Evolutionary conservation across 2,113 vertebrate species (phyloP).

Genomic region (Heteronetta atricapilla): DNA sequence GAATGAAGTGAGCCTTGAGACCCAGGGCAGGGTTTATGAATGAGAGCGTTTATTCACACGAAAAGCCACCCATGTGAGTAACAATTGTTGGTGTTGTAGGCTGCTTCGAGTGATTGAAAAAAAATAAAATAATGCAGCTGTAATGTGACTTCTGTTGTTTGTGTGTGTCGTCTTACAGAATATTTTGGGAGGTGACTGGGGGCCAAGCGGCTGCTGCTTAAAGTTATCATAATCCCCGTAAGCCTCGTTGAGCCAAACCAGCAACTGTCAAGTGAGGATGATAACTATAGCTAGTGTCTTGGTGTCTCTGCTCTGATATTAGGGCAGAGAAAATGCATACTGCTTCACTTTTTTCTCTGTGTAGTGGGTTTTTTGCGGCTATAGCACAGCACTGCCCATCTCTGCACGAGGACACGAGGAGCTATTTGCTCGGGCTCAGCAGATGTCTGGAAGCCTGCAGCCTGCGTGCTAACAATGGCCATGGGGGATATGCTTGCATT

Average conservation of each 20-base stretch:
- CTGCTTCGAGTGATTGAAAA: neutral
- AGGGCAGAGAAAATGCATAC: neutral
- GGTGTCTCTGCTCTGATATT: neutral
- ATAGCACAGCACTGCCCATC: neutral
- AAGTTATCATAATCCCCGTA: constrained; percentile 54
- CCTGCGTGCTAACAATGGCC: neutral
- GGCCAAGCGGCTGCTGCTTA: constrained; percentile 41
- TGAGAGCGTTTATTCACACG: neutral
- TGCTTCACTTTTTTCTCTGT: neutral
- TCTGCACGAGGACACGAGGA: neutral
- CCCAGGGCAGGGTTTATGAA: constrained; percentile 16
- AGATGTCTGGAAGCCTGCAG: neutral
- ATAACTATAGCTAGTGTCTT: constrained; percentile 44
- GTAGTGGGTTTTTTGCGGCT: neutral
- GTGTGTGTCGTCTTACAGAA: constrained; percentile 62
- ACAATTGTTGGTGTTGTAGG: constrained; percentile 21
- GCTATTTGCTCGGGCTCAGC: neutral
- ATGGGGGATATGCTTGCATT: neutral
- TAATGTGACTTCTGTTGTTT: constrained; percentile 61
- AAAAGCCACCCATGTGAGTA: constrained; percentile 27
- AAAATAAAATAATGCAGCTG: constrained; percentile 18
- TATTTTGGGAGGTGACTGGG: constrained; percentile 63
- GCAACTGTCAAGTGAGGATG: constrained; percentile 64
- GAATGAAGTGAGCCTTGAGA: constrained; percentile 14
- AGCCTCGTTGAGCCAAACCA: constrained; percentile 54